phyloP scores from a whole-genome alignment of 37 sponge, comb jelly and placozoan genomes.

The Mnemiopsis leidyi region DNA sequence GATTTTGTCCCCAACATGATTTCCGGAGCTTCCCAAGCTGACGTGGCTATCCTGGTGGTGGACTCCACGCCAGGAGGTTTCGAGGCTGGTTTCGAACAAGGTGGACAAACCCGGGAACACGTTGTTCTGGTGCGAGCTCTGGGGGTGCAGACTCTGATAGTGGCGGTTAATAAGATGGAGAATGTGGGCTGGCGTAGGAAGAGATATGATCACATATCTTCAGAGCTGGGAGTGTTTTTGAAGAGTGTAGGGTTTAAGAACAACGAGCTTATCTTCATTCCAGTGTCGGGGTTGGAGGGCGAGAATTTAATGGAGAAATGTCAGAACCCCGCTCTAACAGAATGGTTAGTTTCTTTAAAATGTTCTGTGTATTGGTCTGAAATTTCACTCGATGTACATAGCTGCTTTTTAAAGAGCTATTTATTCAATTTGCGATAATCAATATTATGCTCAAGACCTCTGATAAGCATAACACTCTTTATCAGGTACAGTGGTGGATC shows the following conservation, averaged over 20 bases:
- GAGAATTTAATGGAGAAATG: conserved; percentile 74
- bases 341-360: conserved; percentile 77
- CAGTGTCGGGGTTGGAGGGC: conserved; percentile 91
- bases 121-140: conserved; percentile 87
- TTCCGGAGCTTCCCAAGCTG: conserved; percentile 95
- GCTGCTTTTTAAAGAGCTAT: too few relatives aligned
- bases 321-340: conserved; percentile 10
- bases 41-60: conserved; percentile 91
- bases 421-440: too few relatives aligned
- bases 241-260: conserved; percentile 84
- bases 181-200: conserved; percentile 65
- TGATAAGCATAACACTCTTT: background rate
- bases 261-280: conserved; percentile 80
- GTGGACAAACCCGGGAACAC: conserved; percentile 98
- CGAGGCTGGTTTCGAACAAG: conserved; percentile 98
- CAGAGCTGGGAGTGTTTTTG: conserved; percentile 78
- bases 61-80: conserved; percentile 88
- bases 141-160: conserved; percentile 85
- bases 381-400: too few relatives aligned
- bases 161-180: conserved; percentile 98
- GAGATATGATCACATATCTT: conserved; percentile 77
- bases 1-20: conserved; percentile 99
- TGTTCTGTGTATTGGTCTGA: too few relatives aligned
- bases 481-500: conserved; percentile 55
- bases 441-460: too few relatives aligned